Conservation (phyloP, 1,140 invertebrate genomes). For the Daktulosphaira vitifoliae region DNA sequence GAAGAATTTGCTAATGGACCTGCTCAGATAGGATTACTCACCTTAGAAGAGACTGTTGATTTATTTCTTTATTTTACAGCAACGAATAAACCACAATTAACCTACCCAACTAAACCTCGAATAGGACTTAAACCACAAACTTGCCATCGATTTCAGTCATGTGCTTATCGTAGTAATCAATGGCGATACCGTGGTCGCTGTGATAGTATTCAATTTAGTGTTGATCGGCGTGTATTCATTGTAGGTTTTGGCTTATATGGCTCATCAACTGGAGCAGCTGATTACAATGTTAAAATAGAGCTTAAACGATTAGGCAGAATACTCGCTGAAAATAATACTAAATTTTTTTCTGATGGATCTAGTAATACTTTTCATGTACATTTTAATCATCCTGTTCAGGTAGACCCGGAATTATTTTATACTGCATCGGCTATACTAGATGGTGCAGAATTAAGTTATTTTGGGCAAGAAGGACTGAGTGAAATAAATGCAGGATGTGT, state of each 20-base stretch:
- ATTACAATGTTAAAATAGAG: slow-evolving; percentile 85
- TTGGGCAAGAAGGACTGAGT: slow-evolving; percentile 88
- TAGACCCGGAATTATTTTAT: slow-evolving; percentile 83
- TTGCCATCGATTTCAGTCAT: slow-evolving; percentile 90
- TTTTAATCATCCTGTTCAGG: slow-evolving; percentile 84
- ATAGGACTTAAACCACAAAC: slow-evolving; percentile 82
- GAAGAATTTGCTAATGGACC: slow-evolving; percentile 87
- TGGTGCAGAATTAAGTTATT: slow-evolving; percentile 84
- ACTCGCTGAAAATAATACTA: slow-evolving; percentile 78
- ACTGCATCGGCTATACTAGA: slow-evolving; percentile 83
- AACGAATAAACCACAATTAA: slow-evolving; percentile 67
- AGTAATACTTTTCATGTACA: slow-evolving; percentile 90
- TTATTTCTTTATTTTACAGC: slow-evolving; percentile 85
- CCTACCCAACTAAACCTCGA: slow-evolving; percentile 70
- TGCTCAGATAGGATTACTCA: slow-evolving; percentile 77
- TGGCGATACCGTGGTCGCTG: slow-evolving; percentile 86
- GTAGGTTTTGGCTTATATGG: slow-evolving; percentile 87
- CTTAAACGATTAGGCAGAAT: slow-evolving; percentile 74
- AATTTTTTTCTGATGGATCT: slow-evolving; percentile 88
- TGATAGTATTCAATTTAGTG: slow-evolving; percentile 87
- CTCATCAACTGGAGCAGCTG: slow-evolving; percentile 81
- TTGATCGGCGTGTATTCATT: slow-evolving; percentile 84
- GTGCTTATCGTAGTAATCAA: slow-evolving; percentile 91
- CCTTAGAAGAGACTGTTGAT: slow-evolving; percentile 81
- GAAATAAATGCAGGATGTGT: slow-evolving; percentile 81